Base-by-base conservation (phyloP, 2,113 vertebrate species). In the Malurus alboscapulatus region DNA sequence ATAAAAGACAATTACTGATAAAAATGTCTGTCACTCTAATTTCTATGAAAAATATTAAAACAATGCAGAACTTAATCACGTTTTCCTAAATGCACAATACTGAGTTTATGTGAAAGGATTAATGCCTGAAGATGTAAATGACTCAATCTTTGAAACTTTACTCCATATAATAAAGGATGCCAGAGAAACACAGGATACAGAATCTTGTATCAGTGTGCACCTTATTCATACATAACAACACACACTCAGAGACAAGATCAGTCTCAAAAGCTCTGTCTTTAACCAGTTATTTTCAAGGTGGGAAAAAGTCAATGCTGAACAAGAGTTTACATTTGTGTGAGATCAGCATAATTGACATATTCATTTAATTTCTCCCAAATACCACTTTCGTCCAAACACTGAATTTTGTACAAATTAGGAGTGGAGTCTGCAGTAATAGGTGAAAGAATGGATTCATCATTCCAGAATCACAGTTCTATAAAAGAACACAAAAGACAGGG, bases 301-400 rank as follows among this genome's bases (percentile, higher is more conserved):
- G 18, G 20, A 77, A 61, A 51, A 86, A 44, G 50, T 32, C 27
- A 83, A 4, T 22, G 9, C 8, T 62, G 12, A 83, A 54, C 21
- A 22, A 19, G 27, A 59, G 63, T 30, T 69, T 40, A 10, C 10
- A 1, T 18, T 2, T 73, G 15, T 53, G 45, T 9, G 10, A 19
- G 5, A 66, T 66, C 38, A 71, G 14, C 25, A 9, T 36, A 91
- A 68, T 1, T 25, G 10, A 63, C 27, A 42, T 0, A 17, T 76
- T 73, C 22, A 73, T 32, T 63, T 17, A 55, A 12, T 61, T n/a
- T n/a, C 51, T 40, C 17, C 18, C 30, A 71, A 73, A 55, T 10
- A 34, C 0, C 0, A 27, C 34, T 65, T 66, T 93, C 2, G 5
- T 14, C 17, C 17, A 62, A 80, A 74, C 0, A 3, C 25, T 57